Evolutionary conservation across 2,888 invertebrate genomes (phyloP), one percentile per base, ranked within the genome.

Genomic region (Ypsolopha sequella): DNA sequence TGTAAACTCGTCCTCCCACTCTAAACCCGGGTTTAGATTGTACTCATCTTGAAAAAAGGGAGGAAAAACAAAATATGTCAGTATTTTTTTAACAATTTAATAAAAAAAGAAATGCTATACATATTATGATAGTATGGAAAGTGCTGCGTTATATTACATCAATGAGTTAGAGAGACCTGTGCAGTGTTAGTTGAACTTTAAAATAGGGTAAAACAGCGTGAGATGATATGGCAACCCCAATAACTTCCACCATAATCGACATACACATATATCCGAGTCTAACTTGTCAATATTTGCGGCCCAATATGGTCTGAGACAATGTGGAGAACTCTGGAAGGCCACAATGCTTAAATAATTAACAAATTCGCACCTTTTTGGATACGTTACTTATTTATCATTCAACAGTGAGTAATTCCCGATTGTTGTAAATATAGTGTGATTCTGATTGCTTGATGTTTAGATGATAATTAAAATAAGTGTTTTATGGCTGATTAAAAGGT

Each of bases 1-100:
- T 97, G 96, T 95, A 90, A 97, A 97, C 91, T 97, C 97, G 95
- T 97, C 97, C 93, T 97, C 97, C 97, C 97, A 97, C 91, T 97
- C 97, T 96, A 97, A 96, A 95, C 95, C 95, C 92, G 96, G 96
- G 93, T 96, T 96, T 93, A 96, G 95, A 96, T 96, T 96, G 95
- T 96, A 96, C 92, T 96, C 96, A 92, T 96, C 96, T 96, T 95
- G 93, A 94, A 93, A 92, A 73, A 88, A 87, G 88, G 88, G 89
- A 88, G 81, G 86, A 85, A 84, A 79, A 81, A 84, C 75, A 85
- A 81, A 80, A 81, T 78, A 86, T 84, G 84, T 88, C 87, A 88
- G 87, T 88, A 88, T 85, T 71, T 80, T 77, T 80, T 74, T 77
- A 80, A 77, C 74, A 80, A 76, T 68, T 66, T 64, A 58, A 66